Conservation (phyloP, 2,113 vertebrate species). For the Myiagra hebetior region DNA sequence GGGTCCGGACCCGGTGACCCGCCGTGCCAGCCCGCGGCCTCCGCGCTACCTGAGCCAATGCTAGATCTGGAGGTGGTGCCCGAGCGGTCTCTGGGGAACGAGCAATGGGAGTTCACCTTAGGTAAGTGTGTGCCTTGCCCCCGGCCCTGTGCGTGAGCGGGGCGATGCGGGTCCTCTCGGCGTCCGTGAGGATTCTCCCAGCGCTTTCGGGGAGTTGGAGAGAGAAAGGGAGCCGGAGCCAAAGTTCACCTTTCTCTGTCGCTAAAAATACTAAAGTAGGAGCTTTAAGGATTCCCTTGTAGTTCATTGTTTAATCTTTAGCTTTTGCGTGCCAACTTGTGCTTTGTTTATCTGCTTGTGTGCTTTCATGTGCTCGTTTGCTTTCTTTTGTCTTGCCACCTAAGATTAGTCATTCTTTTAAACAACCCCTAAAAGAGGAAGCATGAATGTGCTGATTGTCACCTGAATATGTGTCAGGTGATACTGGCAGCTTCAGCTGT, state of each 20-base stretch:
- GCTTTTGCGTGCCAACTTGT: background rate
- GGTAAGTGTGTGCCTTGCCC: constrained; percentile 70
- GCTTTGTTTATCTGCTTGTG: background rate
- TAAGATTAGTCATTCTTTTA: background rate
- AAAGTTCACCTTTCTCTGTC: background rate
- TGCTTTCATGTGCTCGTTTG: background rate
- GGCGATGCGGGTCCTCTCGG: background rate
- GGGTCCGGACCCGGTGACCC: constrained; percentile 20
- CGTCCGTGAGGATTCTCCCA: rapidly evolving
- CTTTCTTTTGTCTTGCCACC: background rate
- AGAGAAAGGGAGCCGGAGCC: background rate
- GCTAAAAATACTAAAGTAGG: rapidly evolving
- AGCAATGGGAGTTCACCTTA: constrained; percentile 99
- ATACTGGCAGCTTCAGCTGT: background rate
- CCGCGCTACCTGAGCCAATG: constrained; percentile 86
- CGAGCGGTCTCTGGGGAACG: constrained; percentile 98
- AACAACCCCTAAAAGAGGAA: background rate
- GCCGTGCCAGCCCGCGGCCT: constrained; percentile 40
- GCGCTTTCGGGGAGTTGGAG: rapidly evolving
- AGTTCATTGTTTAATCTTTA: rapidly evolving
- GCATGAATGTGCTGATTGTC: background rate
- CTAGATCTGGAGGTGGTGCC: constrained; percentile 99
- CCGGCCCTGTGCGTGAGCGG: background rate
- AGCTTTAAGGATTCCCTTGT: background rate
- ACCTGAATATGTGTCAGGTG: background rate